Base-by-base conservation (phyloP, 2,797 vertebrate species). In the Eutrigla gurnardus region DNA sequence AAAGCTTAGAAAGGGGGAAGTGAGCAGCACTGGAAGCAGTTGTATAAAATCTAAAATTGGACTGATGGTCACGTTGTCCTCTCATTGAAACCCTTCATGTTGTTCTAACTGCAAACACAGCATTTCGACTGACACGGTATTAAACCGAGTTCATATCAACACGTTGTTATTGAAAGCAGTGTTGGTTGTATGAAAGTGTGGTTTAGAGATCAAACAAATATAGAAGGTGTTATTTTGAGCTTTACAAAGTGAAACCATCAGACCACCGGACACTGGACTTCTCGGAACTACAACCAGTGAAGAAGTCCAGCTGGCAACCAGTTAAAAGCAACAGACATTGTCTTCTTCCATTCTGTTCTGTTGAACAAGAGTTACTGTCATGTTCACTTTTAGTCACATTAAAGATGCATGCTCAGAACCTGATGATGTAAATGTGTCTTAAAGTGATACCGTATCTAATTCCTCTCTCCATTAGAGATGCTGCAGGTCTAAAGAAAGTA, bases 231-330 rank as follows among this genome's bases (percentile, higher is more conserved):
- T 10, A 13, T 7, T 5, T 45, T 42, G 25, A 42, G 2, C 7
- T 78, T 11, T 42, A 47, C 47, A 15, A 33, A 35, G 40, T 53
- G 14, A 55, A 68, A 46, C 46, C 59, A 68, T 37, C 40, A 58
- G 4, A 71, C 18, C 53, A n/a, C 33, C 33, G 32, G 12, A n/a
- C n/a, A 46, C 12, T 5, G n/a, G 10, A 14, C 40, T 47, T 45
- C 12, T 54, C n/a, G n/a, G n/a, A n/a, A n/a, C n/a, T n/a, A n/a
- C 25, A 25, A 25, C 25, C 25, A 25, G 25, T 25, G 25, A 25
- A 25, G 25, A 25, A 25, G 25, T 25, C 25, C 25, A 25, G 25
- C 25, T 25, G 25, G 25, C 2, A 25, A 25, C 25, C 25, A 25
- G 25, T 25, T 25, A 25, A 25, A 25, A 25, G 25, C 25, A 25